Percentiles rank a stretch among this genome's conserved stretches.
Evolutionary conservation across 2,888 invertebrate genomes (phyloP).

Genomic region (Anticlea derivata): DNA sequence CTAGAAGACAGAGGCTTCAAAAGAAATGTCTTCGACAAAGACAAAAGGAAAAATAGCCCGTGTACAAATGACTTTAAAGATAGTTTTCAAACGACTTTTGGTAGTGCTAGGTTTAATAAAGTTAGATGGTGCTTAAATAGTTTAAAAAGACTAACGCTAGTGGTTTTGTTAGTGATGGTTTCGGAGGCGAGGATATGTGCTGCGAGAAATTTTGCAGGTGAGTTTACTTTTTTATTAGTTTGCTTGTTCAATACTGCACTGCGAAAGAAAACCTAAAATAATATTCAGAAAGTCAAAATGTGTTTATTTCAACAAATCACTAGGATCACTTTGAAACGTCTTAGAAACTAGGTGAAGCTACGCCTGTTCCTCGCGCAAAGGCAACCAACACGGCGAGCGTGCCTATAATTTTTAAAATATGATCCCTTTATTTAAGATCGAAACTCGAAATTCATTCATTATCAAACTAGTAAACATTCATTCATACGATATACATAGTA

Average conservation of each 20-base stretch:
- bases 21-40: slow-evolving; percentile 43
- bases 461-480: no score
- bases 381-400: no score
- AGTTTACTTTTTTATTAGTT: slow-evolving; percentile 44
- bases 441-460: no score
- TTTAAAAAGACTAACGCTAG: slow-evolving; percentile 69
- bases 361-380: no score
- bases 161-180: slow-evolving; percentile 66
- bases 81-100: slow-evolving; percentile 45
- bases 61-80: slow-evolving; percentile 60
- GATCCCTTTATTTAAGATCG: no score
- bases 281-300: no score
- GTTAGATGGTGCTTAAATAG: slow-evolving; percentile 68
- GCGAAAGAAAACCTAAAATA: slow-evolving; percentile 17
- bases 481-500: no score
- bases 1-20: slow-evolving; percentile 72
- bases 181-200: slow-evolving; percentile 60
- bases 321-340: no score
- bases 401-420: no score
- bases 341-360: no score
- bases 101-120: slow-evolving; percentile 59
- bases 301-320: no score
- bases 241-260: slow-evolving; percentile 9
- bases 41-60: slow-evolving; percentile 55
- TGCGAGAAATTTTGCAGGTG: slow-evolving; percentile 74